Evolutionary conservation across 64 coral and sea anemone genomes (phyloP).

Genomic region (Actinia equina): DNA sequence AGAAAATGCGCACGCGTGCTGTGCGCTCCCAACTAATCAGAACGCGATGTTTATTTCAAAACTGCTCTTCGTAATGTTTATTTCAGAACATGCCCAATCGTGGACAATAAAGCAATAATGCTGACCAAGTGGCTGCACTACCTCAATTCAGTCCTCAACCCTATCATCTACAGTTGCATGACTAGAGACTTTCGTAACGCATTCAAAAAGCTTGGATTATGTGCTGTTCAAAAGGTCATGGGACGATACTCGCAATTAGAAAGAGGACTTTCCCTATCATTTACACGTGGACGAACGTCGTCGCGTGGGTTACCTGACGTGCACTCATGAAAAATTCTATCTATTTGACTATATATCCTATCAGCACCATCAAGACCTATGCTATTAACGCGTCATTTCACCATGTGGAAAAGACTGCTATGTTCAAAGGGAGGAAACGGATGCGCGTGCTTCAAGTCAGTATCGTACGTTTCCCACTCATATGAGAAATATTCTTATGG

Average conservation of each 20-base stretch:
- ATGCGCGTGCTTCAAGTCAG: too few relatives aligned
- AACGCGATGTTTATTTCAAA: background rate
- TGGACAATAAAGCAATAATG: background rate
- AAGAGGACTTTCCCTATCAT: background rate
- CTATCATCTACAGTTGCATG: conserved; percentile 75
- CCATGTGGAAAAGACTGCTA: too few relatives aligned
- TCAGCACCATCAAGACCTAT: too few relatives aligned
- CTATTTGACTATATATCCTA: too few relatives aligned
- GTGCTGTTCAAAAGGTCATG: background rate
- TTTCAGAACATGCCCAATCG: conserved; percentile 3
- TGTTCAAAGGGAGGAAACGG: too few relatives aligned
- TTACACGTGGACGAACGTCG: background rate
- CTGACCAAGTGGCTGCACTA: conserved; percentile 85
- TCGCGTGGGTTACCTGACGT: background rate
- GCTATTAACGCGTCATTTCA: too few relatives aligned
- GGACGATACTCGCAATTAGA: background rate
- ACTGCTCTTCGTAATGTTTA: background rate
- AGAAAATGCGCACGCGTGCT: too few relatives aligned
- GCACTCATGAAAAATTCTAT: background rate
- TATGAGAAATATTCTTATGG: too few relatives aligned
- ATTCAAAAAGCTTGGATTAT: conserved; percentile 46
- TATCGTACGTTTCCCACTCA: too few relatives aligned
- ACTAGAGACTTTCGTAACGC: conserved; percentile 72
- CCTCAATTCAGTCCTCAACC: conserved; percentile 76
- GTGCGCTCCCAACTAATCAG: too few relatives aligned